Evolutionary conservation across 30 jellyfish, hydroid and myxozoan genomes (phyloP), one percentile per base, ranked within the genome.

Genomic region (Hydra vulgaris): DNA sequence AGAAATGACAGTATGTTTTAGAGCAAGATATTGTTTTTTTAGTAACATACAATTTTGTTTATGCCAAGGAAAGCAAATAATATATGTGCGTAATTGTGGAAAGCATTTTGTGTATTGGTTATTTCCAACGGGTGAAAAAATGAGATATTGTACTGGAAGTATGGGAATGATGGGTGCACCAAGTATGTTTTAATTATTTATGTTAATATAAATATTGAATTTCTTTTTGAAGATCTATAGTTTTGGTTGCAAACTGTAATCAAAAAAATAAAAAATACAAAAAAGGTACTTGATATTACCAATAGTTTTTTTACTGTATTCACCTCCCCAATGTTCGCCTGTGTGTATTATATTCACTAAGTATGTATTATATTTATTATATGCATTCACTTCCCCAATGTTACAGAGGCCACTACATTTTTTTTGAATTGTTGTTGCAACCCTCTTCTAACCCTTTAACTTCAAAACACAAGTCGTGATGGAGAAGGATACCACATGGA

Each of bases 1-100:
- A 20, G 88, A 83, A 83, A 83, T 83, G 90, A 75, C 89, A n/a
- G 90, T 83, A 20, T 83, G 90, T 67, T 83, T 83, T 67, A 72
- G 90, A 75, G 73, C 20, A 8, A 54, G 88, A 7, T 53, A 23
- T 78, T 83, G 90, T 74, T 83, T 27, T 75, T 75, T 75, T 22
- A 53, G 66, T n/a, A 55, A 23, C 19, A 15, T 76, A 18, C 22
- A 72, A 15, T 21, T 18, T 40, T 83, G 90, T 76, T 74, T 20
- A 8, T 83, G 90, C 27, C 26, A 26, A 21, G 25, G 27, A 55
- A 76, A 27, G 20, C 68, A 18, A 21, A 83, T 21, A 23, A 83
- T 83, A 19, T 83, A 26, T 66, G 90, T 83, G 4, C 88, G 90
- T 15, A 83, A 83, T 54, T 83, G 90, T 83, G 27, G 90, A 25